These are phyloP conservation scores for Rhimphoctona megacephalus DNA, from an alignment of 2,888 invertebrate genomes.

Conservation along the genomic window DNA sequence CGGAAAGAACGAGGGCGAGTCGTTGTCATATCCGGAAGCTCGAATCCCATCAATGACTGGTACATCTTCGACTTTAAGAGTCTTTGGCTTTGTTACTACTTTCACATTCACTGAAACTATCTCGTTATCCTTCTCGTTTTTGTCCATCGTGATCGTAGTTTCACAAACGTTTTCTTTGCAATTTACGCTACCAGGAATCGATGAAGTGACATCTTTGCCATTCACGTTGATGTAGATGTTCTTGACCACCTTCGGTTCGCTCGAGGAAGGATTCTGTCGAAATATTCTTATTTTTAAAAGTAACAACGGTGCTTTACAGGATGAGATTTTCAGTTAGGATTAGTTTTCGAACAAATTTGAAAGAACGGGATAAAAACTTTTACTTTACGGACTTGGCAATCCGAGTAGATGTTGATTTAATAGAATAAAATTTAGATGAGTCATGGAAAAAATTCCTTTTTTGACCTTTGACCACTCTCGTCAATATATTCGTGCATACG, in stretches of 20 bases:
- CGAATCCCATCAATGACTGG: slow-evolving; percentile 76
- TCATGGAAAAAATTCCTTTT: slow-evolving; percentile 8
- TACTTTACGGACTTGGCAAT: background rate
- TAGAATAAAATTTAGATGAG: slow-evolving; percentile 18
- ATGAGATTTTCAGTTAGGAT: background rate
- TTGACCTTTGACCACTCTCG: slow-evolving; percentile 49
- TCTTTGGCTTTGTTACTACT: slow-evolving; percentile 71
- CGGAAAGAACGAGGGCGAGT: slow-evolving; percentile 45
- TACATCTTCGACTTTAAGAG: slow-evolving; percentile 70
- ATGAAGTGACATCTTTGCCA: slow-evolving; percentile 67
- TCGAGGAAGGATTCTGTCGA: slow-evolving; percentile 43
- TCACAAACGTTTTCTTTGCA: slow-evolving; percentile 74
- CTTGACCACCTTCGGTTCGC: slow-evolving; percentile 68
- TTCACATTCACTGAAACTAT: slow-evolving; percentile 74
- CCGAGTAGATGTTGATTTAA: background rate
- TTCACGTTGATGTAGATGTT: slow-evolving; percentile 73
- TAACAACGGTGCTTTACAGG: background rate
- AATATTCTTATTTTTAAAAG: slow-evolving; percentile 17
- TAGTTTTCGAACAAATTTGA: background rate
- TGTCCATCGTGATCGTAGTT: slow-evolving; percentile 69
- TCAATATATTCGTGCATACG: background rate
- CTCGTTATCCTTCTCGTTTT: slow-evolving; percentile 72
- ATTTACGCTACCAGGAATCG: slow-evolving; percentile 33
- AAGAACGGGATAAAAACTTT: background rate
- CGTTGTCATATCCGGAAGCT: slow-evolving; percentile 65